Percentiles rank a stretch among this genome's conserved stretches.
These are phyloP conservation scores for Onthophagus sagittarius DNA, from an alignment of 2,888 invertebrate species.

Conservation along the genomic window DNA sequence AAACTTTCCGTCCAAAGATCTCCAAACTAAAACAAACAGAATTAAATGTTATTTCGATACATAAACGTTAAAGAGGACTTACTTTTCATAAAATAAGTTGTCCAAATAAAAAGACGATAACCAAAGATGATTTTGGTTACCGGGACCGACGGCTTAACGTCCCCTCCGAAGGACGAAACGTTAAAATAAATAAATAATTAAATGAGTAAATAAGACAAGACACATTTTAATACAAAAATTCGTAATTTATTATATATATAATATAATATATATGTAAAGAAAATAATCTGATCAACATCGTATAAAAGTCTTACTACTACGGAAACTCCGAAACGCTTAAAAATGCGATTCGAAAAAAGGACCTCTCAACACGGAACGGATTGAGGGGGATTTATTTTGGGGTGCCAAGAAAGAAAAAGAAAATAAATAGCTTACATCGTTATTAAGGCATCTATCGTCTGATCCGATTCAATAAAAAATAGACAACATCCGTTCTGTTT, in stretches of 20 bases:
- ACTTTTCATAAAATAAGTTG: too few relatives aligned
- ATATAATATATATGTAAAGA: conserved; percentile 29
- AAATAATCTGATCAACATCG: conserved; percentile 34
- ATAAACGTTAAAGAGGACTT: too few relatives aligned
- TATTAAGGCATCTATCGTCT: not conserved
- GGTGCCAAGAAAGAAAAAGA: not conserved
- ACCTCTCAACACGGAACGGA: not conserved
- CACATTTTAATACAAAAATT: not conserved
- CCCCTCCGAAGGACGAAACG: too few relatives aligned
- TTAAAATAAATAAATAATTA: too few relatives aligned
- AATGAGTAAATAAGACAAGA: not conserved
- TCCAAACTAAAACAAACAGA: too few relatives aligned
- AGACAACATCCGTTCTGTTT: not conserved
- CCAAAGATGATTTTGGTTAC: too few relatives aligned
- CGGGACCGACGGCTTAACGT: too few relatives aligned
- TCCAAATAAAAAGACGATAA: too few relatives aligned
- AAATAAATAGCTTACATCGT: conserved; percentile 8
- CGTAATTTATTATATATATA: conserved; percentile 10
- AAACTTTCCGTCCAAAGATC: too few relatives aligned
- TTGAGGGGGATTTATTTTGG: not conserved
- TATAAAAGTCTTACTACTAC: conserved; percentile 30
- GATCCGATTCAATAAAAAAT: conserved; percentile 1
- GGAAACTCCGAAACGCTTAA: conserved; percentile 11
- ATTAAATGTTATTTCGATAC: too few relatives aligned
- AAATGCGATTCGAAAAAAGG: not conserved